These are phyloP conservation scores for Cinclus mexicanus DNA, from an alignment of 2,113 vertebrate genomes.

Conservation along the genomic window DNA sequence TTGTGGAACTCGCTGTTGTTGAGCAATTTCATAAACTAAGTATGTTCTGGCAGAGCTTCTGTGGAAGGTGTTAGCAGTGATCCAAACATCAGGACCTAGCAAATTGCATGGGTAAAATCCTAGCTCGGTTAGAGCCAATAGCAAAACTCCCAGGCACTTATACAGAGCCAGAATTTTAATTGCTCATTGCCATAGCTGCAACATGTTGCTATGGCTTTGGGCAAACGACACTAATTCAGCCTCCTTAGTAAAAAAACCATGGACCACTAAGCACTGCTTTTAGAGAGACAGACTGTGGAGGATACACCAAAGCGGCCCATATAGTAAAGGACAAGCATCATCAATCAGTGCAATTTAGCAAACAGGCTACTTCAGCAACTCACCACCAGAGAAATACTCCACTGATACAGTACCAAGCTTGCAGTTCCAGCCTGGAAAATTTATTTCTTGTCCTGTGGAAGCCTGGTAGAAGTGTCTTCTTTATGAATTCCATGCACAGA, in stretches of 20 bases:
- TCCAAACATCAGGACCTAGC: background rate
- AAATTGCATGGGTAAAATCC: background rate
- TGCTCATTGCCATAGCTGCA: background rate
- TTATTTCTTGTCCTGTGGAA: background rate
- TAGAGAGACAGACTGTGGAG: background rate
- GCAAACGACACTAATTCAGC: background rate
- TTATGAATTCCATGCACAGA: background rate
- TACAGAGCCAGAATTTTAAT: background rate
- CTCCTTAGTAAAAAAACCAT: background rate
- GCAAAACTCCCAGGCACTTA: background rate
- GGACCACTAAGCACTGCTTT: background rate
- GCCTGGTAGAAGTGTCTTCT: background rate
- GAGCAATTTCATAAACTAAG: constrained; percentile 8
- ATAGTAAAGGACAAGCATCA: background rate
- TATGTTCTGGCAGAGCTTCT: background rate
- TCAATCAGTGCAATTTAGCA: background rate
- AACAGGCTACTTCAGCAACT: background rate
- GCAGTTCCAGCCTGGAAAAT: background rate
- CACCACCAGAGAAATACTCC: background rate
- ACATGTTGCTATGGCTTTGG: background rate
- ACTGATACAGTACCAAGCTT: background rate
- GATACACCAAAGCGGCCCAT: background rate
- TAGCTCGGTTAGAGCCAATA: background rate
- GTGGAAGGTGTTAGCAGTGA: background rate
- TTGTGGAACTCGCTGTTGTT: background rate